A percentile compares a stretch with the other conserved stretches of the same genome.
phyloP scores from a whole-genome alignment of 2,797 vertebrate species.

The Sebastiscus tertius region DNA sequence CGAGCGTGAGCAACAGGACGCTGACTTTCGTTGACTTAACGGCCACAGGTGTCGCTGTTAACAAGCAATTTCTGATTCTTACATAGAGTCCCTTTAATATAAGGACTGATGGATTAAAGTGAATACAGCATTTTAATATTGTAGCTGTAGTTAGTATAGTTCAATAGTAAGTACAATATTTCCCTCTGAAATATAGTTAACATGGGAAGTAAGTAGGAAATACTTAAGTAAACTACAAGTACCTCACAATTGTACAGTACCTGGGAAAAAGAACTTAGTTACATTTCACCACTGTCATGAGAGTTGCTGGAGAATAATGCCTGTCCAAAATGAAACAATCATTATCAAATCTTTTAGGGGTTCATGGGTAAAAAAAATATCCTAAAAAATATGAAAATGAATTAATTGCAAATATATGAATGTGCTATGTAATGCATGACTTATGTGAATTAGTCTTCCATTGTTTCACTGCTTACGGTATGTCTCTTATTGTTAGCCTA shows the following conservation, averaged over 20 bases:
- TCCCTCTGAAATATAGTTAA: background rate
- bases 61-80: too few species aligned
- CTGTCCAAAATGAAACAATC: too few species aligned
- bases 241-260: background rate
- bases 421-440: background rate
- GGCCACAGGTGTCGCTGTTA: too few species aligned
- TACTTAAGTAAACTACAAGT: background rate
- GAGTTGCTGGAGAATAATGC: too few species aligned
- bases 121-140: background rate
- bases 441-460: background rate
- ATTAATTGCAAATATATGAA: background rate
- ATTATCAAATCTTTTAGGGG: too few species aligned
- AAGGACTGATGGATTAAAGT: background rate
- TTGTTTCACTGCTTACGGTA: background rate
- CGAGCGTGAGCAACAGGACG: too few species aligned
- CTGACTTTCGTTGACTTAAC: too few species aligned
- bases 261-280: background rate
- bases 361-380: too few species aligned
- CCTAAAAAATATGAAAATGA: background rate
- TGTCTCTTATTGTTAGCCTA: background rate
- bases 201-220: background rate
- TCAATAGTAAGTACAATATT: background rate
- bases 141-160: background rate
- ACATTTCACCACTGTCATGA: background rate
- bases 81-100: too few species aligned